Conservation (phyloP, 2,888 invertebrate genomes). For the Diaprepes abbreviatus region DNA sequence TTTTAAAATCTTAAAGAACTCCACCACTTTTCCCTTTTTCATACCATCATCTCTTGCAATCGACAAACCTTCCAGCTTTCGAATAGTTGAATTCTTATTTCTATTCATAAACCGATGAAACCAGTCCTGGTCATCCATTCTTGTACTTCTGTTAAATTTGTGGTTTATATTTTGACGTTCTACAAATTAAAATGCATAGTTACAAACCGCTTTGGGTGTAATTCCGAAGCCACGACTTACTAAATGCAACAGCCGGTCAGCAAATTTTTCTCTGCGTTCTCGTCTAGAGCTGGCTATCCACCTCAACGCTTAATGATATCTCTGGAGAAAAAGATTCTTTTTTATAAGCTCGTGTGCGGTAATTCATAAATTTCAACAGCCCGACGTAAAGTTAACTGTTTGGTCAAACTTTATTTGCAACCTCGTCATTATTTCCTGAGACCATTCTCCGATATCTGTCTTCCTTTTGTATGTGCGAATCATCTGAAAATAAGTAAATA, state of each 20-base stretch:
- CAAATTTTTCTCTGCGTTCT: not conserved
- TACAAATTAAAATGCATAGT: conserved; percentile 2
- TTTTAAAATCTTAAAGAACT: conserved; percentile 5
- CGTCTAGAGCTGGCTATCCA: conserved; percentile 10
- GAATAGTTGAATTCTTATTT: not conserved
- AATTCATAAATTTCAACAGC: conserved; percentile 1
- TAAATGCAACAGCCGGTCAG: too few species aligned
- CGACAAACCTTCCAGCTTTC: conserved; percentile 3
- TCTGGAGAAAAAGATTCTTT: conserved; percentile 1
- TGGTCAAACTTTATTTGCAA: too few species aligned
- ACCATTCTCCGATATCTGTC: not conserved
- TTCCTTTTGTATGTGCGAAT: not conserved
- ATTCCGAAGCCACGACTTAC: conserved; percentile 13
- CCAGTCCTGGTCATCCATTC: conserved; percentile 9
- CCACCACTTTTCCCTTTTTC: conserved; percentile 7
- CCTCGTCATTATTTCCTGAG: too few species aligned
- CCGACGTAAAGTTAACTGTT: not conserved
- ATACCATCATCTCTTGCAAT: conserved; percentile 5
- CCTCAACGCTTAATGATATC: conserved; percentile 7
- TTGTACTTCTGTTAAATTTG: conserved; percentile 5
- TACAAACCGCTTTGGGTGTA: conserved; percentile 16
- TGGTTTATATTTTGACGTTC: conserved; percentile 8
- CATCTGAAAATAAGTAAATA: too few species aligned
- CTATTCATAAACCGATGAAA: conserved; percentile 1
- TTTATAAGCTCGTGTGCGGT: conserved; percentile 7